Base-by-base conservation (phyloP, 1,140 invertebrate species). In the Tetranychus urticae region DNA sequence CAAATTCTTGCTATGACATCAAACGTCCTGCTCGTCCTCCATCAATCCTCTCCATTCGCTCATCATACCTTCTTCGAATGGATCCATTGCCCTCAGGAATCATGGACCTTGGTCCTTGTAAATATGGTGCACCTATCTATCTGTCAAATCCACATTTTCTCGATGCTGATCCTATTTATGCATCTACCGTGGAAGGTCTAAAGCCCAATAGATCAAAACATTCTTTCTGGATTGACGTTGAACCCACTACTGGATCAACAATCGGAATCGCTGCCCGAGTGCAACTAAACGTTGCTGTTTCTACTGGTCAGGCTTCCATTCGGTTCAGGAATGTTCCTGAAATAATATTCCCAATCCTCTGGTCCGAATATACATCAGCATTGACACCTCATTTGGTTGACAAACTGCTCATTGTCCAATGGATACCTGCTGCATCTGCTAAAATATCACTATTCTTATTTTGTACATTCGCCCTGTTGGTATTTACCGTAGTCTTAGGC, bases 131-230 rank as follows among this genome's bases (percentile, higher is more conserved):
- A 0, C 87, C 88, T 2, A 79, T 91, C 63, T 78, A 88, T 70
- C 71, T 92, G 31, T 89, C 86, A 55, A 89, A 88, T 74, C 88
- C 88, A 0, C 88, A 92, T 72, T 91, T 91, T 75, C 86, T 89
- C 69, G 71, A 88, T 65, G 87, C 84, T 0, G 84, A 91, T 69
- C 82, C 83, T 1, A 77, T 76, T 59, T 77, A 89, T 31, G 71
- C 81, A 58, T 6, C 8, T 6, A 13, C 55, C 2, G 34, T 91
- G 1, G 81, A 81, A 63, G 88, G 87, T 1, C 81, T 92, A 63
- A 82, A 81, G 0, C 67, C 68, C 31, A 79, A 82, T 61, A 75
- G 80, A 23, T 82, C 85, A 48, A 80, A 82, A 55, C 86, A 90
- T 72, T 76, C 81, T 64, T 80, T 89, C 37, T 87, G 77, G 71